phyloP scores from a whole-genome alignment of 2,888 invertebrate species.

The Palloptera scutellata region DNA sequence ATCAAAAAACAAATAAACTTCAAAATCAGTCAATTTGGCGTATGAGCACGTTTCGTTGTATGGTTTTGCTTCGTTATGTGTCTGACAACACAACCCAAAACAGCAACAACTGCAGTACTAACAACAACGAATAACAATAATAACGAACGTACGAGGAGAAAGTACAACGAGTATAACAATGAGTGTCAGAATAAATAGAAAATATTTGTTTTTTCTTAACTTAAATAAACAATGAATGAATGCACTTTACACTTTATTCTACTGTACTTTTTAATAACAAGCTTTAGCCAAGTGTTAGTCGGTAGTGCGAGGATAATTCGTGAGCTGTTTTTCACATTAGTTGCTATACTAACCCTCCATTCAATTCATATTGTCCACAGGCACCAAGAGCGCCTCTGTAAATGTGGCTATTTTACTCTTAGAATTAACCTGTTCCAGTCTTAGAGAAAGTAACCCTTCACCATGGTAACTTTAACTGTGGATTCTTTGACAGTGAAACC shows the following conservation, averaged over 20 bases:
- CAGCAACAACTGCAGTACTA: slow-evolving; percentile 12
- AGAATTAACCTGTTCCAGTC: too few species aligned
- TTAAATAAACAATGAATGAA: slow-evolving; percentile 13
- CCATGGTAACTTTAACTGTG: too few species aligned
- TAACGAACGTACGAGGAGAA: slow-evolving; percentile 2
- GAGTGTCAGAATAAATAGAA: slow-evolving; percentile 11
- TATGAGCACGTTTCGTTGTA: slow-evolving; percentile 42
- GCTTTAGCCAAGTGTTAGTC: too few species aligned
- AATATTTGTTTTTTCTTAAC: slow-evolving; percentile 14
- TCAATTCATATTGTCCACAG: too few species aligned
- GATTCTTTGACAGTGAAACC: too few species aligned
- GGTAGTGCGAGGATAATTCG: too few species aligned
- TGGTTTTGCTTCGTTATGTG: slow-evolving; percentile 33
- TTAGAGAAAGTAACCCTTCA: too few species aligned
- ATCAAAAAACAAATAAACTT: slow-evolving; percentile 32
- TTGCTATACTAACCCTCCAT: too few species aligned
- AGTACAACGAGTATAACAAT: slow-evolving; percentile 2
- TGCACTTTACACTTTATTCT: neutral
- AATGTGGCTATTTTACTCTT: too few species aligned
- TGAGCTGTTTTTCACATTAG: too few species aligned
- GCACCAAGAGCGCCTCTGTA: too few species aligned
- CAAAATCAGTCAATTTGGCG: slow-evolving; percentile 45
- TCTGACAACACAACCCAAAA: slow-evolving; percentile 14
- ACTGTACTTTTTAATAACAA: too few species aligned
- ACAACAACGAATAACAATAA: slow-evolving; percentile 2